Conservation (phyloP, 2,113 vertebrate genomes). For the Polypterus bichir region DNA sequence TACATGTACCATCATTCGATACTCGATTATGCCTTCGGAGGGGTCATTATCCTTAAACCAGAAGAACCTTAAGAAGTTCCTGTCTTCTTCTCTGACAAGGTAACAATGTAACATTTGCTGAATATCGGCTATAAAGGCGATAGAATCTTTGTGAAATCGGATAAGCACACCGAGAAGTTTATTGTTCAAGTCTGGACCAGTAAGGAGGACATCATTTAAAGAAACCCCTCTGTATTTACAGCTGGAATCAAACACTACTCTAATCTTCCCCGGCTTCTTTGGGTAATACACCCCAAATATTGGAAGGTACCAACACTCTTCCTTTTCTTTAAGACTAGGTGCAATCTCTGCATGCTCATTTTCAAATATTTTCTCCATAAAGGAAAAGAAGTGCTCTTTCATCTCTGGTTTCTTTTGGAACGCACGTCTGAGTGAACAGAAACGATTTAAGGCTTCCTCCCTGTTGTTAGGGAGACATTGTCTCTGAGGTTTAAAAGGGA, state of each 20-base stretch:
- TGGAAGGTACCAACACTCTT: not conserved
- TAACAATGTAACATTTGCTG: not conserved
- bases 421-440: not conserved
- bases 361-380: not conserved
- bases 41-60: conserved; percentile 1
- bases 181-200: not conserved
- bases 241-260: not conserved
- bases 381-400: not conserved
- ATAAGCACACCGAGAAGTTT: not conserved
- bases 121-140: not conserved
- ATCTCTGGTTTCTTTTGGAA: conserved; percentile 1
- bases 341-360: not conserved
- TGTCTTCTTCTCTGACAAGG: conserved; percentile 1
- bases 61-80: conserved; percentile 2
- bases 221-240: not conserved
- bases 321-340: not conserved
- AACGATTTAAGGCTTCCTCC: not conserved
- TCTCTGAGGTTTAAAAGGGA: not conserved
- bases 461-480: not conserved
- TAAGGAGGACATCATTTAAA: conserved; percentile 1
- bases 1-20: not conserved
- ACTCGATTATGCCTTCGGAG: not conserved
- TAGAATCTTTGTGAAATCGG: not conserved
- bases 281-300: not conserved
- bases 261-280: conserved; percentile 1